Percentiles rank a stretch among this genome's conserved stretches.
These are phyloP conservation scores for Pandemis cinnamomeana DNA, from an alignment of 2,888 invertebrate genomes.

Conservation along the genomic window DNA sequence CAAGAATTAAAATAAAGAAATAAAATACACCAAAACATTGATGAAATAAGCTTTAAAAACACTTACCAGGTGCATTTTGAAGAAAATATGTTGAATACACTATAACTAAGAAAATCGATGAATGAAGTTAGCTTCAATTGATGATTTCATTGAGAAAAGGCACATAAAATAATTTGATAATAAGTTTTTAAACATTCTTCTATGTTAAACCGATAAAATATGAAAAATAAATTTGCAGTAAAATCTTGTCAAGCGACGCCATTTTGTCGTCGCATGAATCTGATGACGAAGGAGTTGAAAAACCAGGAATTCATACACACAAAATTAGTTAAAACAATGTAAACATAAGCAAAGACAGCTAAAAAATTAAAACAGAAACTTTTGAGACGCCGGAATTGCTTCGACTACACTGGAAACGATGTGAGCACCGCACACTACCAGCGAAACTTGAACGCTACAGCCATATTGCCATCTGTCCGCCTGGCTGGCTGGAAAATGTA, in stretches of 20 bases:
- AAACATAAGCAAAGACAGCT: conserved; percentile 72
- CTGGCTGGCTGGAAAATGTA: conserved; percentile 45
- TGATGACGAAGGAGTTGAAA: conserved; percentile 82
- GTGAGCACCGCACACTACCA: conserved; percentile 82
- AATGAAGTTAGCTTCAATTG: conserved; percentile 58
- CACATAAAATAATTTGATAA: conserved; percentile 62
- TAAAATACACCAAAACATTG: conserved; percentile 68
- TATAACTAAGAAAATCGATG: conserved; percentile 67
- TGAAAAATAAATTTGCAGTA: conserved; percentile 78
- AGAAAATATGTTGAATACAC: conserved; percentile 72
- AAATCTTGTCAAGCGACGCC: conserved; percentile 84
- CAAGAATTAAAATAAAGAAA: conserved; percentile 54
- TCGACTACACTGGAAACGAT: conserved; percentile 73
- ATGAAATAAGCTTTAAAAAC: conserved; percentile 65
- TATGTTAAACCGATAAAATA: conserved; percentile 66
- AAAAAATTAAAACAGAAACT: conserved; percentile 80
- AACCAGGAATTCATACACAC: conserved; percentile 68
- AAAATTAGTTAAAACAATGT: conserved; percentile 68
- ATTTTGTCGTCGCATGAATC: conserved; percentile 84
- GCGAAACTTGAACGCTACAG: conserved; percentile 81
- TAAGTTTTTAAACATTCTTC: conserved; percentile 63
- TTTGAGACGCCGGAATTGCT: conserved; percentile 78
- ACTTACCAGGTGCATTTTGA: conserved; percentile 83
- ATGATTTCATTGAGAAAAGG: conserved; percentile 66
- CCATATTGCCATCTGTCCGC: conserved; percentile 79